These are phyloP conservation scores for Anorthoa munda DNA, from an alignment of 2,888 invertebrate species.

Conservation along the genomic window DNA sequence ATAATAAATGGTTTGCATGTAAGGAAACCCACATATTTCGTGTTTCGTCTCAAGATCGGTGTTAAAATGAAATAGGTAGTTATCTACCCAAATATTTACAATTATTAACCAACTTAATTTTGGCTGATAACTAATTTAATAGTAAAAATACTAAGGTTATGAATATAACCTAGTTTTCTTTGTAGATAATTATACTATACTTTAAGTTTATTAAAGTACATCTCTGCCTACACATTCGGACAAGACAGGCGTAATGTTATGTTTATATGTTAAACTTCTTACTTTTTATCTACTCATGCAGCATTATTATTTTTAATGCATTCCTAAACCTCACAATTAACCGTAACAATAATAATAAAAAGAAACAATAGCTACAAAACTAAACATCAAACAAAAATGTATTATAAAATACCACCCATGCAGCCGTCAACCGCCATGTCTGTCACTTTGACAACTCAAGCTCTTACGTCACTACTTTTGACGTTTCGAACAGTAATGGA, in stretches of 20 bases:
- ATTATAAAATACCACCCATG: slow-evolving; percentile 72
- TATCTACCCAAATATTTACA: too few relatives aligned
- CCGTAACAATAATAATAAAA: slow-evolving; percentile 24
- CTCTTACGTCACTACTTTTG: slow-evolving; percentile 67
- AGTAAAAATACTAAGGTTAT: too few relatives aligned
- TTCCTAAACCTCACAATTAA: background rate
- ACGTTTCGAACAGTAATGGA: slow-evolving; percentile 61
- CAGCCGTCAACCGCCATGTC: slow-evolving; percentile 48
- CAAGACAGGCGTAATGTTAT: background rate
- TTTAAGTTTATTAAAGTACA: too few relatives aligned
- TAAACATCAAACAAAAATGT: slow-evolving; percentile 54
- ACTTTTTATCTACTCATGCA: background rate
- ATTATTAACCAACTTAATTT: too few relatives aligned
- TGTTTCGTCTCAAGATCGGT: background rate
- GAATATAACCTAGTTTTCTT: too few relatives aligned
- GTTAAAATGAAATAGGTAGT: too few relatives aligned
- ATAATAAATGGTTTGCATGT: too few relatives aligned
- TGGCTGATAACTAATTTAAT: too few relatives aligned
- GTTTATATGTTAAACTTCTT: too few relatives aligned
- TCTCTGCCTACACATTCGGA: background rate
- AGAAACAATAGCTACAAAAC: slow-evolving; percentile 41
- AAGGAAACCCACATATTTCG: background rate
- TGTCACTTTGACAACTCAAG: slow-evolving; percentile 75
- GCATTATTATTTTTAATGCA: slow-evolving; percentile 2
- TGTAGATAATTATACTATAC: too few relatives aligned